A percentile compares a stretch with the other conserved stretches of the same genome.
These are phyloP conservation scores for Troides oblongomaculatus DNA, from an alignment of 2,888 invertebrate species.

Conservation along the genomic window DNA sequence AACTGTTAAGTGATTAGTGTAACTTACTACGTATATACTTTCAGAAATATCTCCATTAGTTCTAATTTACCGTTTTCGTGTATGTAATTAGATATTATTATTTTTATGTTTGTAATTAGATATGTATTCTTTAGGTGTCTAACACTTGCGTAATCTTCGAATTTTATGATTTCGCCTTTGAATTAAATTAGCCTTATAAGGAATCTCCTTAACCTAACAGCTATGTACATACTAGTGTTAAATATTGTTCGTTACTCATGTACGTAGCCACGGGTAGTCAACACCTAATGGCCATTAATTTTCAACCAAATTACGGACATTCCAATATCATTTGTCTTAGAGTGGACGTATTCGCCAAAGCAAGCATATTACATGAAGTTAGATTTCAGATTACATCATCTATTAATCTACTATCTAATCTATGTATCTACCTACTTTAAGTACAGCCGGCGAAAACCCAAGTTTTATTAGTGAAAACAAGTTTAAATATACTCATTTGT, in stretches of 20 bases:
- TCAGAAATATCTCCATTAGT: conserved; percentile 36
- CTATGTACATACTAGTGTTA: conserved; percentile 74
- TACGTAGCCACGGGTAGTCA: conserved; percentile 33
- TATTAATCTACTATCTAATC: neutral
- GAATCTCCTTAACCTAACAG: conserved; percentile 43
- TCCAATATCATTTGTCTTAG: conserved; percentile 34
- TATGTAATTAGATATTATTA: conserved; percentile 1
- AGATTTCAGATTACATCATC: conserved; percentile 6
- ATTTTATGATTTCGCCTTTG: conserved; percentile 19
- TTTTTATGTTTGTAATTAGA: conserved; percentile 33
- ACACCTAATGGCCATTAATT: conserved; percentile 27
- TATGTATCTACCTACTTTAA: conserved; percentile 4
- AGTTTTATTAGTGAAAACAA: neutral
- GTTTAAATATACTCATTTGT: neutral
- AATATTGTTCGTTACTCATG: conserved; percentile 47
- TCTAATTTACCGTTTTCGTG: conserved; percentile 34
- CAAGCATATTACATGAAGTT: conserved; percentile 34
- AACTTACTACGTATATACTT: conserved; percentile 45
- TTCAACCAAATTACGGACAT: conserved; percentile 37
- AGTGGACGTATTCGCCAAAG: conserved; percentile 39
- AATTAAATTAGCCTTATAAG: conserved; percentile 22
- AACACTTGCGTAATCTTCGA: conserved; percentile 28
- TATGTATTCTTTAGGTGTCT: conserved; percentile 33
- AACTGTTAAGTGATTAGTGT: conserved; percentile 57
- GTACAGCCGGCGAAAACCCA: neutral